phyloP scores from a whole-genome alignment of 1,140 invertebrate genomes.

The Venustaconcha ellipsiformis region DNA sequence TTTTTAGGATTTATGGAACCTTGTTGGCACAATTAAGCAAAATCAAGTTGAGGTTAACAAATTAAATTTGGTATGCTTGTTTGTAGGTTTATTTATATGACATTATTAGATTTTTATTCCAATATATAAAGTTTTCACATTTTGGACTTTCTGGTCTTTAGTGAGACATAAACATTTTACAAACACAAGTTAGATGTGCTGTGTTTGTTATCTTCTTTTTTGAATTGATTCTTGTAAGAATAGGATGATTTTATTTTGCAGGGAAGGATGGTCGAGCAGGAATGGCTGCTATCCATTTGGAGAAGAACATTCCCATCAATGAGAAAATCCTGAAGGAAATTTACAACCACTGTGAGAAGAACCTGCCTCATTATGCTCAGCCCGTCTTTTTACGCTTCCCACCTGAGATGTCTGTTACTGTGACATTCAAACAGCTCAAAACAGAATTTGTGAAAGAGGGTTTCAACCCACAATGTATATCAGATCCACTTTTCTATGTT shows the following conservation, averaged over 20 bases:
- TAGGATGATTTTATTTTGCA: constrained; percentile 68
- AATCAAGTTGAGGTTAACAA: too few species aligned
- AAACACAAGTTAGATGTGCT: too few species aligned
- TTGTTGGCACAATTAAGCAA: too few species aligned
- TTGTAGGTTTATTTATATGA: too few species aligned
- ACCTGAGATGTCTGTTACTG: constrained; percentile 43
- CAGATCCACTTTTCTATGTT: constrained; percentile 84
- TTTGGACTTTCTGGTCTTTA: too few species aligned
- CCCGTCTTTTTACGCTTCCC: constrained; percentile 86
- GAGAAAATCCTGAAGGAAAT: constrained; percentile 46
- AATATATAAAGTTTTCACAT: too few species aligned
- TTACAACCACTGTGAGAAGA: constrained; percentile 46
- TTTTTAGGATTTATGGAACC: too few species aligned
- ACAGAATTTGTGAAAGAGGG: constrained; percentile 86
- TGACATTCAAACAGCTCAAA: constrained; percentile 58
- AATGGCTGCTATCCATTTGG: constrained; percentile 87
- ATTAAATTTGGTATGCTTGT: too few species aligned
- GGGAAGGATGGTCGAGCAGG: constrained; percentile 91
- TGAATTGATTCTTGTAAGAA: too few species aligned
- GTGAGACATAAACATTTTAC: too few species aligned
- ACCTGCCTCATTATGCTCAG: constrained; percentile 85
- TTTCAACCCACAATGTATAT: constrained; percentile 83
- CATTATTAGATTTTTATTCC: too few species aligned
- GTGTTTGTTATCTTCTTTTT: too few species aligned
- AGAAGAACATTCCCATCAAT: constrained; percentile 33